Evolutionary conservation across 1,140 invertebrate genomes (phyloP).

Genomic region (Pogonomyrmex barbatus): DNA sequence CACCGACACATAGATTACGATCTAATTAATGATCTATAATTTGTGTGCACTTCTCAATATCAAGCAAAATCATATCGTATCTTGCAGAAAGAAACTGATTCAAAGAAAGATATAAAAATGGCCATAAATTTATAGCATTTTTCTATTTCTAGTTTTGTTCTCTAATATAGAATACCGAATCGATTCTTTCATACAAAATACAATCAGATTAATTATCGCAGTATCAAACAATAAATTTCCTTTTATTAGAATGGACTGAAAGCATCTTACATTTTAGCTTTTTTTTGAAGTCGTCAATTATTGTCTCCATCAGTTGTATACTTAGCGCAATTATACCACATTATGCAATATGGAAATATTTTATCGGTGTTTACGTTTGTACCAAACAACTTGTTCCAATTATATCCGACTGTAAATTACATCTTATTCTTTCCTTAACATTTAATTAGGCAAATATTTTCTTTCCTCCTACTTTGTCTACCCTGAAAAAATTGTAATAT

Average conservation of each 20-base stretch:
- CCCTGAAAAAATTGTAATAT: slow-evolving; percentile 9
- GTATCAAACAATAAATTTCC: slow-evolving; percentile 56
- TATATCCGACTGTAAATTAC: slow-evolving; percentile 28
- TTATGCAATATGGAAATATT: slow-evolving; percentile 38
- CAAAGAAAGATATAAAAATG: neutral
- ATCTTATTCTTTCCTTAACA: slow-evolving; percentile 57
- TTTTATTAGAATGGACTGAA: slow-evolving; percentile 35
- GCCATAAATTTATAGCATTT: neutral
- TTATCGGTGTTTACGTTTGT: slow-evolving; percentile 46
- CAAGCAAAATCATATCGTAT: slow-evolving; percentile 22
- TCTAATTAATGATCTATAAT: slow-evolving; percentile 37
- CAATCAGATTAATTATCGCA: slow-evolving; percentile 15
- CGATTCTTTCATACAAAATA: slow-evolving; percentile 30
- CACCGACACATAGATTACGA: slow-evolving; percentile 59
- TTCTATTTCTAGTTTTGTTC: slow-evolving; percentile 31
- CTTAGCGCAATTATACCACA: slow-evolving; percentile 47
- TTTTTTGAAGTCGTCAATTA: slow-evolving; percentile 55
- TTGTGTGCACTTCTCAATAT: neutral
- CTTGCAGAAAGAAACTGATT: slow-evolving; percentile 32
- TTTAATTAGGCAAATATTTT: slow-evolving; percentile 46
- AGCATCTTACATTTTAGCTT: slow-evolving; percentile 57
- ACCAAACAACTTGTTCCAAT: slow-evolving; percentile 5
- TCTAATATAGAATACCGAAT: slow-evolving; percentile 57
- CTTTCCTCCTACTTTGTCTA: slow-evolving; percentile 35
- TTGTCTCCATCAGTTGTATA: slow-evolving; percentile 70